Conservation (phyloP, 2,113 vertebrate species). For the Carettochelys insculpta region DNA sequence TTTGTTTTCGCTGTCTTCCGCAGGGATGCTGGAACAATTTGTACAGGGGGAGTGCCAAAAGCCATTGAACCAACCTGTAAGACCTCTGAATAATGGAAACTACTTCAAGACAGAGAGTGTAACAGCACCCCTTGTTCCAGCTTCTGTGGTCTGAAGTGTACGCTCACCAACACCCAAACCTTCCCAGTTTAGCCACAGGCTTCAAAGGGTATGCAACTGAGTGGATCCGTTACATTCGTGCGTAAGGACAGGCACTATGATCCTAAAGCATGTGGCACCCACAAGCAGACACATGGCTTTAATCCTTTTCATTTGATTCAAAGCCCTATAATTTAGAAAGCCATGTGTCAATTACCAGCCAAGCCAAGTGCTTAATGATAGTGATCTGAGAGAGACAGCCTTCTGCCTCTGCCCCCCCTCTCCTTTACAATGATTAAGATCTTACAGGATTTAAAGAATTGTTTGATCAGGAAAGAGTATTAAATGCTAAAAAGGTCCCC, state of each 20-base stretch:
- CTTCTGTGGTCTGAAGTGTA: not conserved
- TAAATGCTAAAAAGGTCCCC: not conserved
- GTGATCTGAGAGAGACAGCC: not conserved
- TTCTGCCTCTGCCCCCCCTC: not conserved
- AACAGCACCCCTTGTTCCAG: too few species aligned
- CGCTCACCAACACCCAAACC: not conserved
- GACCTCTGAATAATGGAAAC: too few species aligned
- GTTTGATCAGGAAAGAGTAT: not conserved
- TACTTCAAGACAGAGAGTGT: too few species aligned
- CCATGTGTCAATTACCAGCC: constrained; percentile 58
- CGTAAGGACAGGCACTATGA: constrained; percentile 57
- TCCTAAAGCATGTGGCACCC: constrained; percentile 70
- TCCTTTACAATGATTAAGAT: not conserved
- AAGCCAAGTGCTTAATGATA: accelerated
- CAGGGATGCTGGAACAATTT: not conserved
- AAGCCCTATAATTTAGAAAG: constrained; percentile 48
- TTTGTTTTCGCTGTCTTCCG: not conserved
- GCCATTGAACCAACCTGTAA: too few species aligned
- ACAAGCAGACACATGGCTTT: constrained; percentile 71
- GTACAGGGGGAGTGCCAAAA: too few species aligned
- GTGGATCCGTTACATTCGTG: constrained; percentile 56
- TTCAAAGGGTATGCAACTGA: constrained; percentile 30
- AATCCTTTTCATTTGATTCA: constrained; percentile 68
- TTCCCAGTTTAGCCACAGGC: constrained; percentile 62
- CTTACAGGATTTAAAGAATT: not conserved